Evolutionary conservation across 2,888 invertebrate species (phyloP).

Genomic region (Noctua pronuba): DNA sequence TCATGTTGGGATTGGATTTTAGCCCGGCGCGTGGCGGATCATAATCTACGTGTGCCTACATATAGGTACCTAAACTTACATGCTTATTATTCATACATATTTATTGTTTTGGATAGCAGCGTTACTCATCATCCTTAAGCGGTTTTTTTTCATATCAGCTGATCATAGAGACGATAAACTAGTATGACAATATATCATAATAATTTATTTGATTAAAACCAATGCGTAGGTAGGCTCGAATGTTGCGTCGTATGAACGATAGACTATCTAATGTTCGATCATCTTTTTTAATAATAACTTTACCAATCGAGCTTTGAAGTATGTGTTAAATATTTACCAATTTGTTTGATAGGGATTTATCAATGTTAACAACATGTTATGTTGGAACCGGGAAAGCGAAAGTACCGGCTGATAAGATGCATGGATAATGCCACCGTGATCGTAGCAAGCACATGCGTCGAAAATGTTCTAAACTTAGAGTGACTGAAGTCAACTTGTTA

Average conservation of each 20-base stretch:
- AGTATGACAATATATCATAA: background rate
- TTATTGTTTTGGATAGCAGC: constrained; percentile 11
- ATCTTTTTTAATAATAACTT: constrained; percentile 46
- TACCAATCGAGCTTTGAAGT: constrained; percentile 33
- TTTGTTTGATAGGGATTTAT: constrained; percentile 44
- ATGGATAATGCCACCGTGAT: constrained; percentile 10
- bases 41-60: background rate
- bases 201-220: background rate
- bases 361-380: constrained; percentile 25
- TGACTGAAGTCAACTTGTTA: background rate
- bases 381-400: constrained; percentile 42
- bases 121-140: background rate
- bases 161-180: constrained; percentile 10
- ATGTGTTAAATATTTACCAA: constrained; percentile 46
- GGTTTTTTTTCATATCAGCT: constrained; percentile 6
- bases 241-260: constrained; percentile 3
- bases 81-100: constrained; percentile 1
- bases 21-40: background rate
- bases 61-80: background rate
- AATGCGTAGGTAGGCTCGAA: background rate
- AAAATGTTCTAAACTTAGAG: constrained; percentile 12
- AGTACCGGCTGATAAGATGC: constrained; percentile 17
- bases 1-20: constrained; percentile 20
- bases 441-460: background rate
- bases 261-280: constrained; percentile 38